These are phyloP conservation scores for Trachythela sp. DNA, from an alignment of 64 coral and sea anemone genomes.

Conservation along the genomic window DNA sequence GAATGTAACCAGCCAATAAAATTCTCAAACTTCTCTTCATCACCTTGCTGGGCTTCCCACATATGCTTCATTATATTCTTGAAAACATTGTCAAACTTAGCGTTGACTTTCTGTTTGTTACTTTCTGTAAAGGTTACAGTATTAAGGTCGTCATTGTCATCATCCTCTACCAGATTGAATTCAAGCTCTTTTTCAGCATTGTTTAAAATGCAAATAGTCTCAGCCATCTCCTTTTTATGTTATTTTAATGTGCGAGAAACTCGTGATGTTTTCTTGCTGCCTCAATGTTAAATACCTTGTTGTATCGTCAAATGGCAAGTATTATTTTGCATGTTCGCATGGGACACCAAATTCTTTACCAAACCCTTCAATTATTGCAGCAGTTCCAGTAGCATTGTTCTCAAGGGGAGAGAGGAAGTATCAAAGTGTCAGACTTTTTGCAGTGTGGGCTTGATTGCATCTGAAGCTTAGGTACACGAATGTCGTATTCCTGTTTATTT, in stretches of 20 bases:
- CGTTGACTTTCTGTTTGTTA: too few species aligned
- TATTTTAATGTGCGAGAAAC: neutral
- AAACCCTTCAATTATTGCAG: neutral
- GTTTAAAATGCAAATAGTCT: neutral
- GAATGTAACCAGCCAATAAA: neutral
- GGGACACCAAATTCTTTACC: neutral
- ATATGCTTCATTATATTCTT: too few species aligned
- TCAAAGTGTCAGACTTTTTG: neutral
- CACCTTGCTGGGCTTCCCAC: too few species aligned
- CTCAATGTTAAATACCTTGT: neutral
- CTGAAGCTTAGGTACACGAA: neutral
- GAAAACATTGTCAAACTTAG: too few species aligned
- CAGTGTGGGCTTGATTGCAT: neutral
- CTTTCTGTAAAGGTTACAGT: neutral
- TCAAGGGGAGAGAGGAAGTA: neutral
- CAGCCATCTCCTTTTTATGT: neutral
- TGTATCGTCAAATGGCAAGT: neutral
- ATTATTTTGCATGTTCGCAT: neutral
- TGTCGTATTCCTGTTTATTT: neutral
- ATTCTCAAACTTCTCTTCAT: neutral
- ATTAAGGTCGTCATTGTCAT: too few species aligned
- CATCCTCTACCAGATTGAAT: too few species aligned
- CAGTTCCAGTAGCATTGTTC: too few species aligned
- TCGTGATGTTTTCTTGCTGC: neutral
- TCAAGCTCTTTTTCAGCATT: neutral